Evolutionary conservation across 2,888 invertebrate species (phyloP).

Genomic region (Eupithecia insigniata): DNA sequence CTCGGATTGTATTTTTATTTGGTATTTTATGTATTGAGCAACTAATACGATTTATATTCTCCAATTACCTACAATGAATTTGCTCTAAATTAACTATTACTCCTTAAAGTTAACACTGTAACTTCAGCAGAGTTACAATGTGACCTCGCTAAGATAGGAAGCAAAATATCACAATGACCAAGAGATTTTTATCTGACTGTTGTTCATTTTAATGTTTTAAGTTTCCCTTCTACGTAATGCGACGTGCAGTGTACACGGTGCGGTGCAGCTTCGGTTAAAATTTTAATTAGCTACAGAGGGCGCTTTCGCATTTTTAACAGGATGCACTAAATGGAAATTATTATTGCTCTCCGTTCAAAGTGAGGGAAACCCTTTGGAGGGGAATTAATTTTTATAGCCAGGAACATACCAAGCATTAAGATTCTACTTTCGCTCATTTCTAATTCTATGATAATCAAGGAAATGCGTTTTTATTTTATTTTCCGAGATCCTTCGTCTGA

Average conservation of each 20-base stretch:
- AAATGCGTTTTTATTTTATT: background rate
- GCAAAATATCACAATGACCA: background rate
- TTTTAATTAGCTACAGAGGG: constrained; percentile 59
- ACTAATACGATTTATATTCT: too few relatives aligned
- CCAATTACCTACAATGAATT: too few relatives aligned
- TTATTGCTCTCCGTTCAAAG: constrained; percentile 45
- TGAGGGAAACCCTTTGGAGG: constrained; percentile 31
- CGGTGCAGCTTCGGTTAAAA: constrained; percentile 46
- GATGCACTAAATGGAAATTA: constrained; percentile 53
- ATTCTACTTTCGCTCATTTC: constrained; percentile 5
- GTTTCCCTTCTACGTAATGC: constrained; percentile 18
- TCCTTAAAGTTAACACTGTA: background rate
- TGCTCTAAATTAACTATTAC: background rate
- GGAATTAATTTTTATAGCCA: constrained; percentile 25
- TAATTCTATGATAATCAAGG: background rate
- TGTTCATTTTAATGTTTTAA: background rate
- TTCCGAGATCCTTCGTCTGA: background rate
- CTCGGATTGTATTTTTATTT: background rate
- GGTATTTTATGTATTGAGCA: too few relatives aligned
- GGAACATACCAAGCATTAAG: background rate
- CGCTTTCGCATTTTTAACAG: constrained; percentile 54
- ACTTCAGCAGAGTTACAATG: background rate
- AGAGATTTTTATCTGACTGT: background rate
- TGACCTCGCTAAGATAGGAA: background rate
- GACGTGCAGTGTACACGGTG: constrained; percentile 38